Evolutionary conservation across 2,113 vertebrate genomes (phyloP), one percentile per base, ranked within the genome.

Genomic region (Bostrychus sinensis): DNA sequence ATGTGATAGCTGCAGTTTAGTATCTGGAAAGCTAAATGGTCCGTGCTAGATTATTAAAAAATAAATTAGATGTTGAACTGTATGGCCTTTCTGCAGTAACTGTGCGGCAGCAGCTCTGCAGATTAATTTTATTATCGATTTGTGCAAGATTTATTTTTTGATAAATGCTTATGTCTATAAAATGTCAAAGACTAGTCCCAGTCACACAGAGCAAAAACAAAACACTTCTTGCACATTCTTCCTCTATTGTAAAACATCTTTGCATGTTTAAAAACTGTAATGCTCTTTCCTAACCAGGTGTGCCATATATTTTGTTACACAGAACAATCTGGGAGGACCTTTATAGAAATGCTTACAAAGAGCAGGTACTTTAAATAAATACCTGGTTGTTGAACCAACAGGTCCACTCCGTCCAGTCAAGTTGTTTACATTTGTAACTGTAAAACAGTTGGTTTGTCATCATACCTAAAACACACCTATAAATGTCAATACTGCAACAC

Each of bases 21-120:
- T 75, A 56, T 68, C 59, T 68, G 43, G 16, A 55, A 45, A 22
- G 41, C 39, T 45, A 59, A 82, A 57, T 50, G 34, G 17, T 45
- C 25, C 6, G 7, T 34, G 26, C 46, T 48, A 11, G 19, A 63
- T 45, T n/a, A 63, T 26, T 5, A 13, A 2, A 13, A 17, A 55
- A 17, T 14, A 19, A 53, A 66, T 56, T 20, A 51, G 26, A 28
- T 23, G 12, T 51, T 28, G n/a, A 51, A 51, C 5, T 28, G 7
- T 16, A n/a, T 50, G 12, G 19, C 23, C 46, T 26, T 50, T 22
- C 22, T 50, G 46, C 42, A 22, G 42, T 25, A 16, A 19, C 17
- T 48, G 20, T 45, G 23, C 46, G n/a, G n/a, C 7, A 8, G 46
- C 23, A 23, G 22, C 19, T 51, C 23, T 51, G 46, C 50, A 53